Conservation (phyloP, 2,113 vertebrate species). For the Phalacrocorax brasilianus region DNA sequence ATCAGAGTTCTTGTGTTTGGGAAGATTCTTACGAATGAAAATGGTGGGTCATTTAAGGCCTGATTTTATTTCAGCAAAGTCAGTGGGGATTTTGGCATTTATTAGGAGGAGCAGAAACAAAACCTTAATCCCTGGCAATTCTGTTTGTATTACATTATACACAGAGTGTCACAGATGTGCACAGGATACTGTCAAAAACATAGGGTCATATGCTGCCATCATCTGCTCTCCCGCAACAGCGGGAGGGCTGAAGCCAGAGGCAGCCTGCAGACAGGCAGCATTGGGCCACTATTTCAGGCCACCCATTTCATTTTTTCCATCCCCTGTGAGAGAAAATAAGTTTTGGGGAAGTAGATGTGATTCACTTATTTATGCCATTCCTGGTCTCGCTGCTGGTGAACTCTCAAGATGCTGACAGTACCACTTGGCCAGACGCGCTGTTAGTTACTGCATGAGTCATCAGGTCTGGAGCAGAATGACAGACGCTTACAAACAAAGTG, state of each 20-base stretch:
- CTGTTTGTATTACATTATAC: background rate
- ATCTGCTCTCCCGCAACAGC: background rate
- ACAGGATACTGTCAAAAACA: background rate
- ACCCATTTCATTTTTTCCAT: background rate
- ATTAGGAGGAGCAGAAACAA: constrained; percentile 23
- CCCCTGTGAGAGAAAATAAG: background rate
- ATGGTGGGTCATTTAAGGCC: background rate
- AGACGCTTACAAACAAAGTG: background rate
- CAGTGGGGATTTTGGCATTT: background rate
- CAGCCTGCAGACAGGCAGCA: background rate
- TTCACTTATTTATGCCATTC: background rate
- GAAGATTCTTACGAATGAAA: background rate
- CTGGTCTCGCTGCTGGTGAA: background rate
- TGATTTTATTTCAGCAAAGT: background rate
- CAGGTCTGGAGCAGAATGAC: background rate
- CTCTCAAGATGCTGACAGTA: background rate
- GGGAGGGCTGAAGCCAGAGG: background rate
- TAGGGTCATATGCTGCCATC: background rate
- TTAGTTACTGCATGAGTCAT: background rate
- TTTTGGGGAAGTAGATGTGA: background rate
- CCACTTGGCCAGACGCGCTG: background rate
- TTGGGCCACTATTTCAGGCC: background rate
- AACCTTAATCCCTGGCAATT: constrained; percentile 29
- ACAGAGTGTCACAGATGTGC: background rate
- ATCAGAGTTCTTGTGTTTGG: accelerated